Evolutionary conservation across 1,140 invertebrate species (phyloP).

Genomic region (Lasioglossum albipes): DNA sequence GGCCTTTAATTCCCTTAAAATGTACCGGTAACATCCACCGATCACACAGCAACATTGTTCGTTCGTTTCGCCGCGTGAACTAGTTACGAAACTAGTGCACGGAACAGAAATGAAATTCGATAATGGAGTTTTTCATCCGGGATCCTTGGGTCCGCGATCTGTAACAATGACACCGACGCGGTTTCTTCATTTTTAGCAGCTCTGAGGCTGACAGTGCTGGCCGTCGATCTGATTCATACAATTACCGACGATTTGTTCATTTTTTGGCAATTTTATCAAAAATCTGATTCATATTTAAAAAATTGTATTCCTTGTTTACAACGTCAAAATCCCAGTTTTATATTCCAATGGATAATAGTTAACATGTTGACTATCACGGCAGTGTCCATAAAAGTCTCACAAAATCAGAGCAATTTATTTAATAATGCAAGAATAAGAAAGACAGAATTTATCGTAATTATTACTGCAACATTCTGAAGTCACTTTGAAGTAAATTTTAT

Average conservation of each 20-base stretch:
- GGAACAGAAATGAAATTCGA: slow-evolving; percentile 2
- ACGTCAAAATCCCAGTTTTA: too few relatives aligned
- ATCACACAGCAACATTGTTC: neutral
- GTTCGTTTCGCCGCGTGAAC: slow-evolving; percentile 2
- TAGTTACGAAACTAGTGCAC: neutral
- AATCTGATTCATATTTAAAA: neutral
- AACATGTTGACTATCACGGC: too few relatives aligned
- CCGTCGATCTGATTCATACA: neutral
- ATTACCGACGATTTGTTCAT: neutral
- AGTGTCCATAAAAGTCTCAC: too few relatives aligned
- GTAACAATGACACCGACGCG: neutral
- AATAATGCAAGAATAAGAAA: too few relatives aligned
- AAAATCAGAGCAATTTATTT: too few relatives aligned
- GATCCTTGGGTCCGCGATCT: neutral
- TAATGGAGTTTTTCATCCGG: neutral
- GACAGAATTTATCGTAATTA: too few relatives aligned
- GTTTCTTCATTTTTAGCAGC: neutral
- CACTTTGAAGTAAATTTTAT: too few relatives aligned
- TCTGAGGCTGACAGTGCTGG: neutral
- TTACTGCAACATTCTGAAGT: too few relatives aligned
- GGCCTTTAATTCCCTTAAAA: slow-evolving; percentile 6
- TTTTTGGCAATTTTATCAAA: neutral
- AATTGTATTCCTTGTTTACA: too few relatives aligned
- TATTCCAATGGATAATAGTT: too few relatives aligned
- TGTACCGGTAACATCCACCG: neutral